Evolutionary conservation across 2,797 vertebrate species (phyloP).

Genomic region (Smutsia gigantea): DNA sequence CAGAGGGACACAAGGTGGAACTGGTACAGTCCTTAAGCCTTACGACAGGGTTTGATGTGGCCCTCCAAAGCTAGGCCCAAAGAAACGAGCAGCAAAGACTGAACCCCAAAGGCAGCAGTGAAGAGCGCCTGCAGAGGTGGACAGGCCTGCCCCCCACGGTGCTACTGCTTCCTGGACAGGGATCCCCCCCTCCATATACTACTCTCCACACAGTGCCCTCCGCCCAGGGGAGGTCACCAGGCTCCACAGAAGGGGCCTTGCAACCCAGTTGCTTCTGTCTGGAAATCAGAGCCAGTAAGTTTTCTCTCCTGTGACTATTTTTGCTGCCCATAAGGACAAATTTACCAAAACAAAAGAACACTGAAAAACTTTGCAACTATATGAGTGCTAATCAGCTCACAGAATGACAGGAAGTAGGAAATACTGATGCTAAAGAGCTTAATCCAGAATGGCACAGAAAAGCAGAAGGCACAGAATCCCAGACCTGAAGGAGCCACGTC

Average conservation of each 20-base stretch:
- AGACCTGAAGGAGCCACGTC: not conserved
- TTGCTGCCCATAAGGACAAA: not conserved
- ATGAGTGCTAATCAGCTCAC: not conserved
- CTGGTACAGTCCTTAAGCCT: not conserved
- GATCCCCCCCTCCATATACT: no score
- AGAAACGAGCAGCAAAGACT: slow-evolving; percentile 46
- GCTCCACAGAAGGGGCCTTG: slow-evolving; percentile 41
- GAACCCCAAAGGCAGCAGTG: slow-evolving; percentile 49
- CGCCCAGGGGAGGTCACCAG: slow-evolving; percentile 20
- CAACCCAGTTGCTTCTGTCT: slow-evolving; percentile 16
- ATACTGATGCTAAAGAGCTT: not conserved
- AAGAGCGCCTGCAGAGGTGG: slow-evolving; percentile 1
- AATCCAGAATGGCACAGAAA: not conserved
- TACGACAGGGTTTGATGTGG: not conserved
- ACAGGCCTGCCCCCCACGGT: not conserved
- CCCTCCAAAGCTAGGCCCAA: not conserved
- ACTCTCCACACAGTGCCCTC: not conserved
- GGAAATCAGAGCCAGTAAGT: not conserved
- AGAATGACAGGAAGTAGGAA: not conserved
- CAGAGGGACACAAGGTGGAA: not conserved
- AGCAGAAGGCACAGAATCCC: not conserved
- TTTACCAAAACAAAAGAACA: not conserved
- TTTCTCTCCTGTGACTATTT: not conserved
- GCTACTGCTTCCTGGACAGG: not conserved
- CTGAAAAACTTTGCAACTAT: not conserved